Evolutionary conservation across 2,797 vertebrate species (phyloP), one percentile per base, ranked within the genome.

Genomic region (Danio jaintianensis): DNA sequence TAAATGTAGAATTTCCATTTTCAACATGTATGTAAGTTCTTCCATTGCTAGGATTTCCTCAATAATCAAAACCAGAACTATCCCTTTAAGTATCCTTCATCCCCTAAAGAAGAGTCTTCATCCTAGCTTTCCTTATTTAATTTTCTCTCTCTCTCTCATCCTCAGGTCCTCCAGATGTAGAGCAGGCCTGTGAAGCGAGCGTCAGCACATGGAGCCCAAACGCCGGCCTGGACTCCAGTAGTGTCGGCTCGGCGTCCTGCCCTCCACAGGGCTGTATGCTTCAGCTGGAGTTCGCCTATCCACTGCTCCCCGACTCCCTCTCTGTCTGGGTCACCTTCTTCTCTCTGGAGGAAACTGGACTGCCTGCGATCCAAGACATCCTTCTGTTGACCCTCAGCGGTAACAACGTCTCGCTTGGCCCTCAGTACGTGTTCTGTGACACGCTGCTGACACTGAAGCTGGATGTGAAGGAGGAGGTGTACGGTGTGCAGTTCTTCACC

Each of bases 201-300:
- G 97, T 99, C 29, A 94, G 94, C 66, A 99, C 98, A 0, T 99
- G 98, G 98, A 99, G 97, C 67, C 98, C 98, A 74, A 97, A 96
- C 67, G 94, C 96, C 0, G 95, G 96, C 38, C 91, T 82, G 1
- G 94, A 94, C 78, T 92, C 91, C 85, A 94, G 75, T 88, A 95
- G 83, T 82, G 94, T 7, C 78, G 98, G 89, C 66, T 93, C 96
- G 29, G 95, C 97, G 0, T 95, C 94, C 85, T 99, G 98, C 75
- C 97, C 97, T 0, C 94, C 95, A 20, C 95, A 97, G 87, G 97
- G 97, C 86, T 99, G 98, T 90, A 96, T 98, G 92, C 95, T 99
- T 59, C 96, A 99, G 91, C 92, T 99, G 68, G 95, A 98, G 87
- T 99, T 99, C 13, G 88, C 74, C 22, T 93, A 96, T 59, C 94